Conservation (phyloP, 2,888 invertebrate species). For the Lithosia quadra region DNA sequence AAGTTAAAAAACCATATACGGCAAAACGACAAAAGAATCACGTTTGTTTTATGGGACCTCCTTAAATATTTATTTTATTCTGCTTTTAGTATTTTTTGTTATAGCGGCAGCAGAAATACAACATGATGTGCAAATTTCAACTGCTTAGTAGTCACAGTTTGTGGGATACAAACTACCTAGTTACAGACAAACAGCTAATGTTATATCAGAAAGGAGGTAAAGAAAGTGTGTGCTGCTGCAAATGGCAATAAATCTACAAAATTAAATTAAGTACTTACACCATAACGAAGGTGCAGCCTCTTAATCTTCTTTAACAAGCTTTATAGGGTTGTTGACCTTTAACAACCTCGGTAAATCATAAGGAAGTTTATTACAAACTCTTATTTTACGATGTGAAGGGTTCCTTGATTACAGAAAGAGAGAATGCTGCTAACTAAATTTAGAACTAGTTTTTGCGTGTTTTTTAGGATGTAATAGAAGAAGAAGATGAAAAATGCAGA, state of each 20-base stretch:
- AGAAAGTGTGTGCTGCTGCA: background rate
- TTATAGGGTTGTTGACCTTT: background rate
- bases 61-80: too few relatives aligned
- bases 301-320: background rate
- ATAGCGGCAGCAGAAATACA: too few relatives aligned
- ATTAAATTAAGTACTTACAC: conserved; percentile 1
- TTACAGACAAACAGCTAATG: too few relatives aligned
- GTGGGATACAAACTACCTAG: too few relatives aligned
- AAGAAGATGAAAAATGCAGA: too few relatives aligned
- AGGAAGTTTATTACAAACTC: background rate
- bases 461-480: too few relatives aligned
- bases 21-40: too few relatives aligned
- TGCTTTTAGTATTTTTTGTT: too few relatives aligned
- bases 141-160: too few relatives aligned
- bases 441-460: background rate
- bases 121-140: too few relatives aligned
- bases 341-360: background rate
- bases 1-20: too few relatives aligned
- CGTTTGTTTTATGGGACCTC: too few relatives aligned
- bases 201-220: background rate
- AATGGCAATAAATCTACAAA: background rate
- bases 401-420: background rate
- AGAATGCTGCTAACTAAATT: background rate
- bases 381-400: background rate
- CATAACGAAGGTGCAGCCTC: background rate